Evolutionary conservation across 37 sponge, comb jelly and placozoan species (phyloP), one percentile per base, ranked within the genome.

Genomic region (Tethya wilhelma): DNA sequence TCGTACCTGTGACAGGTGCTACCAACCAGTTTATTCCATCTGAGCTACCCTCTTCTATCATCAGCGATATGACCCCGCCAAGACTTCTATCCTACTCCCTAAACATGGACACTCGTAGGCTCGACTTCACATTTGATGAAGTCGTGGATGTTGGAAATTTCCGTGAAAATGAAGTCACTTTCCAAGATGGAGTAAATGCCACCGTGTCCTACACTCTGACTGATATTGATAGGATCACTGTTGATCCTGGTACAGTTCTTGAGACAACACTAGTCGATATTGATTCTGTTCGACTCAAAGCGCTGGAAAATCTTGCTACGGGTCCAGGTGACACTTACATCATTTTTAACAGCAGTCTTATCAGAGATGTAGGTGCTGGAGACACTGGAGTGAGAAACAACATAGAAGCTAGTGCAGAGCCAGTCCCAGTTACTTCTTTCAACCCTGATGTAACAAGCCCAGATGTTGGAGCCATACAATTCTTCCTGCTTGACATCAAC

Each of bases 121-220:
- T 96, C 30, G 44, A 62, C 0, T 83, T 96, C 64, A 64, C 73
- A 44, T 96, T 96, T 44, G 77, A 87, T 84, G 97, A 96, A 53
- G 59, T 92, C 58, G 84, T 96, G 0, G 85, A 90, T 37, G 30
- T 79, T n/a, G 82, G 90, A 17, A 59, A 73, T 26, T 57, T 93
- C 25, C 43, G 29, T 33, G 85, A 77, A 43, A 74, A 60, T 8
- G 87, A 70, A 12, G 67, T 89, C 0, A 93, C 83, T 7, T 81
- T 93, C 63, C 74, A 80, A 31, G 67, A 82, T 78, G 78, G 34
- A 33, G 49, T 55, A 6, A 89, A 88, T 72, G 62, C 67, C 31
- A 81, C 86, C 29, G 34, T 69, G 12, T 43, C 23, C 0, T 87
- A 87, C 77, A 80, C 84, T 33, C 85, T 92, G 34, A 92, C 89